Percentiles rank a stretch among this genome's conserved stretches.
Evolutionary conservation across 2,797 vertebrate species (phyloP).

Genomic region (Tadarida brasiliensis): DNA sequence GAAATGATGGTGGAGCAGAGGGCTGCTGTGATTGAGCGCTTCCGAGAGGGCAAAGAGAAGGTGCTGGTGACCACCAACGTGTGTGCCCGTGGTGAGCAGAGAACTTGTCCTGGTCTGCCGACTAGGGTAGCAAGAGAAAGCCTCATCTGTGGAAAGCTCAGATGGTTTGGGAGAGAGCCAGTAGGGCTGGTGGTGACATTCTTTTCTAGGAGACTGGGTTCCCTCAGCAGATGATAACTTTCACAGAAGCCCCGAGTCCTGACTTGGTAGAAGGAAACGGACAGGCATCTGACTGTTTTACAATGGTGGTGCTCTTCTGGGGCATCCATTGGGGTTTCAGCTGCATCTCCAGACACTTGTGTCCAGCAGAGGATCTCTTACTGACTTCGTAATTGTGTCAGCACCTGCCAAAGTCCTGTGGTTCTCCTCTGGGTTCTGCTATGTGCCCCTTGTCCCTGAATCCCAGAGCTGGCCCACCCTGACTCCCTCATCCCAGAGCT

Average conservation of each 20-base stretch:
- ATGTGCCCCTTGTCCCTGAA: not conserved
- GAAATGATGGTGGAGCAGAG: slow-evolving; percentile 96
- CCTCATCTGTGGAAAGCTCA: not conserved
- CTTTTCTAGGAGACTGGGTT: not conserved
- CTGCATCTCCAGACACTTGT: not conserved
- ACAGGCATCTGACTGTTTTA: not conserved
- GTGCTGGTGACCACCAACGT: slow-evolving; percentile 98
- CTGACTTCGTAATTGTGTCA: not conserved
- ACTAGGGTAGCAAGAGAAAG: slow-evolving; percentile 75
- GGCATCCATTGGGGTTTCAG: not conserved
- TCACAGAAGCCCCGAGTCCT: not conserved
- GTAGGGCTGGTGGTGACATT: not conserved
- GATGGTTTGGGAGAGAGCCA: too few species aligned
- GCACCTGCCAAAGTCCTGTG: not conserved
- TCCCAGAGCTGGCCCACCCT: not conserved
- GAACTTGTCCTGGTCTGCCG: slow-evolving; percentile 93
- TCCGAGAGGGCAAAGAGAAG: slow-evolving; percentile 95
- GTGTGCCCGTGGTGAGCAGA: slow-evolving; percentile 92
- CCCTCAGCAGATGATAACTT: slow-evolving; percentile 88
- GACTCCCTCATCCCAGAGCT: not conserved
- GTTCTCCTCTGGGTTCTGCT: not conserved
- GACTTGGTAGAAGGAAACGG: not conserved
- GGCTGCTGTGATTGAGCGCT: slow-evolving; percentile 94
- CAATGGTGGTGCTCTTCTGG: not conserved
- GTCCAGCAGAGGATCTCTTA: not conserved